Percentiles rank a stretch among this genome's conserved stretches.
These are phyloP conservation scores for Chloebia gouldiae DNA, from an alignment of 2,113 vertebrate genomes.

Conservation along the genomic window DNA sequence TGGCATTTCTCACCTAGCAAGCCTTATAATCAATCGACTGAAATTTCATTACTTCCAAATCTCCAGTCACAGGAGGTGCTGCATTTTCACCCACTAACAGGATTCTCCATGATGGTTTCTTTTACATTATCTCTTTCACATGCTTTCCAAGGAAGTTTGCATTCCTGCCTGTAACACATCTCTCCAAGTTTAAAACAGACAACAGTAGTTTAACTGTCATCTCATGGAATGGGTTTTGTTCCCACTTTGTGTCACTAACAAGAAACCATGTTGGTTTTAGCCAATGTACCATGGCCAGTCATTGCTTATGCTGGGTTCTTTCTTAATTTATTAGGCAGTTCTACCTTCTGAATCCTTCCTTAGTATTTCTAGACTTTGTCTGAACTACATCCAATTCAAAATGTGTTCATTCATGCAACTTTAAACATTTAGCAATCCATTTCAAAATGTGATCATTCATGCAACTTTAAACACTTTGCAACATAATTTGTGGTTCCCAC, in stretches of 20 bases:
- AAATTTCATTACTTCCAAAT: background rate
- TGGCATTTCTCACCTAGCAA: background rate
- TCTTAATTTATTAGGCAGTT: background rate
- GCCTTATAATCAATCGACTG: background rate
- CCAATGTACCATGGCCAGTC: background rate
- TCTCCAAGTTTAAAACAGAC: background rate
- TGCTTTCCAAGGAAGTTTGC: background rate
- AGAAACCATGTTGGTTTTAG: background rate
- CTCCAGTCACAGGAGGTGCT: background rate
- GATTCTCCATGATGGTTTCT: background rate
- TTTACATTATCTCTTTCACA: background rate
- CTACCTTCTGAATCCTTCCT: background rate
- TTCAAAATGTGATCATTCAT: background rate
- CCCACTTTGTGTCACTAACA: background rate
- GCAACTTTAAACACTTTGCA: constrained; percentile 5
- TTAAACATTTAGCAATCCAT: background rate
- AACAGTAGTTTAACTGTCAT: background rate
- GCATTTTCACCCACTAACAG: background rate
- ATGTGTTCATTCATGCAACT: background rate
- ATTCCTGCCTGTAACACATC: background rate
- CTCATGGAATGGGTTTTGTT: background rate
- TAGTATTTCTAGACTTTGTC: background rate
- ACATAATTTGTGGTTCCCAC: background rate
- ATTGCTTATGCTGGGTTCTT: background rate
- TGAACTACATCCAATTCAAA: background rate